Base-by-base conservation (phyloP, 2,888 invertebrate genomes). In the Eupithecia vulgata region DNA sequence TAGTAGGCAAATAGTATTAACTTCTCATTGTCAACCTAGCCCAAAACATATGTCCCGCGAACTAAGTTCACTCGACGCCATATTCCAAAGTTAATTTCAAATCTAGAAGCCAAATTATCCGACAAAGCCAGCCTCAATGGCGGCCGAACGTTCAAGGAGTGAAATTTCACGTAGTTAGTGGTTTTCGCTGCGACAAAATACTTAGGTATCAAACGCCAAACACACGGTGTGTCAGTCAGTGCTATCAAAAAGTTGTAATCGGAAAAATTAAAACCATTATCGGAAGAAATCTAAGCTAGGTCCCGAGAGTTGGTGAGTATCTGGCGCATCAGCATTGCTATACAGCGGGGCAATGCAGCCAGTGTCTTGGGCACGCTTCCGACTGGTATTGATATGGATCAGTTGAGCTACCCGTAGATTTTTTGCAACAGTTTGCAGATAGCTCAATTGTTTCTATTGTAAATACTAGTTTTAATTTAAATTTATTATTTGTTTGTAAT, bases 151-250 rank as follows among this genome's bases (percentile, higher is more conserved):
- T 80, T 83, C 81, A 81, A 81, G 80, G 81, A 79, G 81, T 78
- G 80, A 79, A 82, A 85, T 84, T 85, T 86, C 85, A 76, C 79
- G 82, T 79, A 86, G 87, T 87, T 89, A 86, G 88, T 82, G 86
- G 87, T 85, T 85, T 84, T 83, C 81, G 81, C 80, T 76, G 80
- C 84, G 83, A 84, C 85, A 83, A 85, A 84, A 84, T 85, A 79
- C 81, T 80, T 81, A 78, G 79, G 65, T 65, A n/a, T 65, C 40
- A 21, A 40, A 37, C 21, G 13, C 35, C n/a, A 65, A 65, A 42
- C 21, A 64, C 37, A 35, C 35, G 65, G 40, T 65, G 40, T 65
- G n/a, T 25, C 25, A 21, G 65, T 40, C 40, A 21, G n/a, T 15
- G 12, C 25, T 4, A 40, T 7, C 65, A 21, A 0, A 4, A 40